Base-by-base conservation (phyloP, 2,797 vertebrate genomes). In the Siniperca obscura region DNA sequence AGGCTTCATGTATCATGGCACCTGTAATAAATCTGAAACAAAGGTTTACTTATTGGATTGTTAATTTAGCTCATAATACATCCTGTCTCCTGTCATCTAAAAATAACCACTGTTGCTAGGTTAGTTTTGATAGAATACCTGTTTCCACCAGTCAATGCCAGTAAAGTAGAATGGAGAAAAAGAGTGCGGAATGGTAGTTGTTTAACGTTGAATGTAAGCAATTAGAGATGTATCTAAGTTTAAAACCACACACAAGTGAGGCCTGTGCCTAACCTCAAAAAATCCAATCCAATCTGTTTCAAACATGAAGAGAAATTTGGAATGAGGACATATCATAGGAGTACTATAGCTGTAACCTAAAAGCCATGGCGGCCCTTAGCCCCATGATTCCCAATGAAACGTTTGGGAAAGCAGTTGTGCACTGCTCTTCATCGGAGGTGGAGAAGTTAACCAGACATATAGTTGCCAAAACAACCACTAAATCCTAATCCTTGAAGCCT, bases 11-110 rank as follows among this genome's bases (percentile, higher is more conserved):
- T 68, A n/a, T 65, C 52, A 40, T 64, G 25, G 50, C 83, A 81
- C 67, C 65, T 59, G 71, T 12, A 72, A 87, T 90, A 90, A 89
- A 90, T 91, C 85, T 3, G 2, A 80, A 86, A 81, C 64, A 89
- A 76, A 85, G 78, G 70, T 82, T 80, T 84, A 61, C 83, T 52
- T 71, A 71, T 59, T 82, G 76, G 76, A 83, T 75, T 86, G 70
- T 76, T 90, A 84, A 89, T 90, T 83, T 57, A 71, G 57, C 53
- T 64, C 22, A 48, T 79, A 62, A 81, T 89, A 77, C 71, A 82
- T 80, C 71, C 72, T 76, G 69, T 62, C 17, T 25, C 9, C 27
- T 52, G 60, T 70, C 69, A 44, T 78, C 64, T 80, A 61, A 72
- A 80, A 87, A 86, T 70, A 72, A 74, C 40, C 50, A 22, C 72